These are phyloP conservation scores for Arvicanthis niloticus DNA, from an alignment of 2,113 vertebrate genomes.

Conservation along the genomic window DNA sequence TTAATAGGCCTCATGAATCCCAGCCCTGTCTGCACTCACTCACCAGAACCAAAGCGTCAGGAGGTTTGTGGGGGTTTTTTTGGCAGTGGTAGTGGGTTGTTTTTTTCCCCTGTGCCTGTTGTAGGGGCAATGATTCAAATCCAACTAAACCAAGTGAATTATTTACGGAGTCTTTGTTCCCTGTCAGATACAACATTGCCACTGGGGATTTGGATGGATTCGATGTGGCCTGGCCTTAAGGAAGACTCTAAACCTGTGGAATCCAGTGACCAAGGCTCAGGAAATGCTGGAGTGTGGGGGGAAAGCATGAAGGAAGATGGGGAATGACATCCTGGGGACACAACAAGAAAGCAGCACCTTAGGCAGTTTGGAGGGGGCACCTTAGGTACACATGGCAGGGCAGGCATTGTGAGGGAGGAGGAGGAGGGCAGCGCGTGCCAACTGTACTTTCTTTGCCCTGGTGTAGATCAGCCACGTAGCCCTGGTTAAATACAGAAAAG, in stretches of 20 bases:
- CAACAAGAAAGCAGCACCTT: not conserved
- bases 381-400: not conserved
- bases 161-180: not conserved
- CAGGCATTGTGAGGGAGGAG: not conserved
- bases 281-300: too few species aligned
- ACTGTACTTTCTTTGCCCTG: not conserved
- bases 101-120: not conserved
- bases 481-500: not conserved
- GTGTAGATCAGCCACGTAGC: not conserved
- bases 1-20: not conserved
- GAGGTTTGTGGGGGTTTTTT: not conserved
- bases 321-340: not conserved
- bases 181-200: not conserved
- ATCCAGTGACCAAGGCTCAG: not conserved
- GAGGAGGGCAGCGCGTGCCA: not conserved
- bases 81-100: not conserved
- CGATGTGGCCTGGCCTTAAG: not conserved
- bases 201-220: not conserved
- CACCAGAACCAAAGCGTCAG: constrained; percentile 14
- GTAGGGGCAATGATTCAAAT: constrained; percentile 18
- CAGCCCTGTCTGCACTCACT: not conserved
- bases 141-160: not conserved
- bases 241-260: not conserved
- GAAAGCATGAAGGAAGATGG: not conserved
- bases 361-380: too few species aligned